Conservation (phyloP, 2,888 invertebrate species). For the Agapostemon virescens region DNA sequence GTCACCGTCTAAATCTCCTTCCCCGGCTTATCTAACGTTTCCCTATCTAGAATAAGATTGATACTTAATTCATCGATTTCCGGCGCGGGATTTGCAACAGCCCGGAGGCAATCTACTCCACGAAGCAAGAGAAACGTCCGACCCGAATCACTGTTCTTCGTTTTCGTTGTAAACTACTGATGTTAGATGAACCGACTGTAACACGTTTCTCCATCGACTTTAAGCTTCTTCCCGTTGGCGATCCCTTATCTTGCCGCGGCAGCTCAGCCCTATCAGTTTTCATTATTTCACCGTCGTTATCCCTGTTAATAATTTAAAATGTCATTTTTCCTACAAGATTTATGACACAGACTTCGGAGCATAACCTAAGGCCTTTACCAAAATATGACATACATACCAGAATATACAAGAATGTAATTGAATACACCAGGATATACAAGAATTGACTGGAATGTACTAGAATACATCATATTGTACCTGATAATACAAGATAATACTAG, state of each 20-base stretch:
- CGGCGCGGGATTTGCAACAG: constrained; percentile 55
- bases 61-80: constrained; percentile 67
- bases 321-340: background rate
- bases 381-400: no score
- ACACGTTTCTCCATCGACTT: constrained; percentile 41
- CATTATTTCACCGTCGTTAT: constrained; percentile 51
- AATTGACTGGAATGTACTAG: no score
- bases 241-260: constrained; percentile 1
- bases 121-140: constrained; percentile 44
- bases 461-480: no score
- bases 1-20: constrained; percentile 44
- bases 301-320: background rate
- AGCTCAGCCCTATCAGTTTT: constrained; percentile 23
- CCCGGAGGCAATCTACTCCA: constrained; percentile 54
- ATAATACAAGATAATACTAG: no score
- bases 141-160: constrained; percentile 63
- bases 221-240: constrained; percentile 15
- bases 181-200: constrained; percentile 44
- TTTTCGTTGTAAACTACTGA: constrained; percentile 60
- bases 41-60: constrained; percentile 57
- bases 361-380: no score
- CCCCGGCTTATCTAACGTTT: constrained; percentile 50
- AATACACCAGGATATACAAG: no score
- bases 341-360: background rate
- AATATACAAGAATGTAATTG: no score